These are phyloP conservation scores for Drosophila koepferae DNA, from an alignment of 2,888 invertebrate genomes.

Conservation along the genomic window DNA sequence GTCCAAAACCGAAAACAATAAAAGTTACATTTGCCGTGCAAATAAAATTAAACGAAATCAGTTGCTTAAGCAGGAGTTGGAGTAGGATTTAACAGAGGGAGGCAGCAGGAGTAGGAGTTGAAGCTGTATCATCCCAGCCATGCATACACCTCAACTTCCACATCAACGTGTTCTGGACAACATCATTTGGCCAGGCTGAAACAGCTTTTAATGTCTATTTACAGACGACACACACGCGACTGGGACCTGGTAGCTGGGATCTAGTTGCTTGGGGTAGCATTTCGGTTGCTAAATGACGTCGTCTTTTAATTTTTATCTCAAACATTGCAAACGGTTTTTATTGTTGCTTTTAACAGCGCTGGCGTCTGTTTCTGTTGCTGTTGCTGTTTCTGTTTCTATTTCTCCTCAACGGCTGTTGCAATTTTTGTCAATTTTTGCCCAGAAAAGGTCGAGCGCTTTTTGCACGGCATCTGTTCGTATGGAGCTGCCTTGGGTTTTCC, in stretches of 20 bases:
- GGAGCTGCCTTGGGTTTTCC: slow-evolving; percentile 5
- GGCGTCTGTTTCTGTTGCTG: slow-evolving; percentile 71
- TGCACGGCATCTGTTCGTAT: slow-evolving; percentile 64
- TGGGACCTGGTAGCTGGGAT: slow-evolving; percentile 23
- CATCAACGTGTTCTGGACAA: slow-evolving; percentile 50
- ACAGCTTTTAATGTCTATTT: slow-evolving; percentile 77
- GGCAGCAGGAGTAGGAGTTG: background rate
- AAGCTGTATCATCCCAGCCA: slow-evolving; percentile 1
- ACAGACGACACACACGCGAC: slow-evolving; percentile 70
- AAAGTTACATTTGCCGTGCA: slow-evolving; percentile 77
- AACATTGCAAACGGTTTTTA: slow-evolving; percentile 81
- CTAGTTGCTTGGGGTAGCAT: slow-evolving; percentile 25
- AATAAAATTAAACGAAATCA: slow-evolving; percentile 79
- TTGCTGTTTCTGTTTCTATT: slow-evolving; percentile 66
- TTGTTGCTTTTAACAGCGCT: slow-evolving; percentile 75
- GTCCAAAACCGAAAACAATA: slow-evolving; percentile 79
- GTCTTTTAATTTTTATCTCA: slow-evolving; percentile 84
- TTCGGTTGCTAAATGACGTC: slow-evolving; percentile 78
- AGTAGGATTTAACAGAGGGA: slow-evolving; percentile 1
- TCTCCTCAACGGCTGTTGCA: slow-evolving; percentile 64
- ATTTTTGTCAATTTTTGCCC: slow-evolving; percentile 74
- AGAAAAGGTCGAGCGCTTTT: slow-evolving; percentile 67
- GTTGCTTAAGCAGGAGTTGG: slow-evolving; percentile 41
- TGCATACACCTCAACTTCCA: slow-evolving; percentile 35
- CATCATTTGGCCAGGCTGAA: slow-evolving; percentile 23